These are phyloP conservation scores for Danionella dracula DNA, from an alignment of 2,797 vertebrate species.

Conservation along the genomic window DNA sequence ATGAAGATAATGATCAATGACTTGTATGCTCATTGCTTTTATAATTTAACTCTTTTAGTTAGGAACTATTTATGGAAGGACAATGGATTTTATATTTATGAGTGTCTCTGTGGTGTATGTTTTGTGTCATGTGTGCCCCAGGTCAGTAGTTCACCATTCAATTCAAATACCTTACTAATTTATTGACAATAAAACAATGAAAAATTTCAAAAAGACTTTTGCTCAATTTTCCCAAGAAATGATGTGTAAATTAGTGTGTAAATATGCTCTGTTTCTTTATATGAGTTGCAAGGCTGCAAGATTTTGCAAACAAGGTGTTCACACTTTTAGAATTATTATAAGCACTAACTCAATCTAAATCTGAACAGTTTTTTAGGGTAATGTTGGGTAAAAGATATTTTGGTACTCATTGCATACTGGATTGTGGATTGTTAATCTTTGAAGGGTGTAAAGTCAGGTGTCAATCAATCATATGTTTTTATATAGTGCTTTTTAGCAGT, in stretches of 20 bases:
- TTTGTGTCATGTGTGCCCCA: not conserved
- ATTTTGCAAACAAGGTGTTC: not conserved
- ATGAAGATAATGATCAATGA: not conserved
- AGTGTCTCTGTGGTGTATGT: not conserved
- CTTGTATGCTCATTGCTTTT: not conserved
- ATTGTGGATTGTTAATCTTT: constrained; percentile 64
- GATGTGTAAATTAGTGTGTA: not conserved
- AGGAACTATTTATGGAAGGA: not conserved
- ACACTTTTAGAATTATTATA: constrained; percentile 4
- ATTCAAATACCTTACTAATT: constrained; percentile 7
- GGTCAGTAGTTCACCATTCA: constrained; percentile 2
- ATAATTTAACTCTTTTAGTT: not conserved
- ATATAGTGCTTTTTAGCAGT: too few species aligned
- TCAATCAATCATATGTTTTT: too few species aligned
- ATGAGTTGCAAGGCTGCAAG: too few species aligned
- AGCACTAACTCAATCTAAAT: constrained; percentile 22
- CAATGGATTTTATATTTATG: not conserved
- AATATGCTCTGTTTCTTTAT: too few species aligned
- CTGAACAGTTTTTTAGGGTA: constrained; percentile 18
- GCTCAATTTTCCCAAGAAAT: not conserved
- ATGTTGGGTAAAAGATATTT: constrained; percentile 25
- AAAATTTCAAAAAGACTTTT: not conserved
- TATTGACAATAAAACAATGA: not conserved
- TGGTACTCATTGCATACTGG: constrained; percentile 49
- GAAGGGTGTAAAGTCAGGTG: constrained; percentile 46